Evolutionary conservation across 1,140 invertebrate species (phyloP), one percentile per base, ranked within the genome.

Genomic region (Drosophila subobscura): DNA sequence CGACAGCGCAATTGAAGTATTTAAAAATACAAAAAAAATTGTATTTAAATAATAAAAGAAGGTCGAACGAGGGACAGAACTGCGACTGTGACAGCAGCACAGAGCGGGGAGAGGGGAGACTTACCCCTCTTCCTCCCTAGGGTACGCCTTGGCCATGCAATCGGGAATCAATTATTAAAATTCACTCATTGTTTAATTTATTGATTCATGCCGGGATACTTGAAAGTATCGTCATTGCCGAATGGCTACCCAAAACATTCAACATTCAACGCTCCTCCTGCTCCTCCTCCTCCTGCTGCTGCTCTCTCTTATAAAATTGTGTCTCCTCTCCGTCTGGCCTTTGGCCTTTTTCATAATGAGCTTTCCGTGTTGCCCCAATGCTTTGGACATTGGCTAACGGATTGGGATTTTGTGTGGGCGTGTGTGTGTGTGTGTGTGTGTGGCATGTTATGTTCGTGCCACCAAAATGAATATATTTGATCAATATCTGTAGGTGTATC

Each of bases 321-420:
- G 63, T 70, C 66, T 70, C 66, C 66, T 68, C 66, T 56, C 14
- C 51, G 41, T 10, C 63, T 70, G 64, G 66, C 66, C 66, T 52
- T 56, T 70, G 66, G 66, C 66, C 55, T 68, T 68, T 68, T 68
- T 56, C 64, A 68, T 68, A 70, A 70, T 70, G 64, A 70, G 66
- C 63, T 70, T 70, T 70, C 51, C 66, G 66, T 70, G 66, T 70
- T 70, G 10, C 50, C 12, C 61, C 63, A 51, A 10, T 37, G 33
- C 33, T 52, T 52, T 65, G 66, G 51, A 68, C 66, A 70, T 70
- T 52, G 47, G 66, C 44, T 49, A 55, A 56, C 23, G 22, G 47
- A 41, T 33, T 52, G 22, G 10, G 57, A 37, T 37, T 33, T n/a
- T n/a, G n/a, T n/a, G n/a, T n/a, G n/a, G n/a, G n/a, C n/a, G 29